Evolutionary conservation across 2,888 invertebrate species (phyloP).

Genomic region (Ennomos fuscantarius): DNA sequence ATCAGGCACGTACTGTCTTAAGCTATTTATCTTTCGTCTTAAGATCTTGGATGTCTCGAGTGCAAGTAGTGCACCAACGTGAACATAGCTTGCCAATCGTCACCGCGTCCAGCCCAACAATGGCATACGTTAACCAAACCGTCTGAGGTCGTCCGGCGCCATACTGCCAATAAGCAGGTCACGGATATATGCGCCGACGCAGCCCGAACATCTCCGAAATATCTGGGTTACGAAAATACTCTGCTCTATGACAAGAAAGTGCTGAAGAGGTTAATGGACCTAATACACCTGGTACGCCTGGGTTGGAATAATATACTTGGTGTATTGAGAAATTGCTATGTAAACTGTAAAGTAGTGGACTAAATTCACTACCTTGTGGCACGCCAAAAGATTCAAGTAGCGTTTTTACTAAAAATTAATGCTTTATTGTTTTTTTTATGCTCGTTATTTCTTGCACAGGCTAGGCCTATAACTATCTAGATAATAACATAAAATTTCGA

Average conservation of each 20-base stretch:
- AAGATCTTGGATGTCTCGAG: not conserved
- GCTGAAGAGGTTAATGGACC: slow-evolving; percentile 13
- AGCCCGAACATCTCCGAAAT: slow-evolving; percentile 37
- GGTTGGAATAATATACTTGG: slow-evolving; percentile 14
- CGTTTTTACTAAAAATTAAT: too few relatives aligned
- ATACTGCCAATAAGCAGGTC: slow-evolving; percentile 66
- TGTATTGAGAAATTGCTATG: not conserved
- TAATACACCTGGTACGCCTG: slow-evolving; percentile 7
- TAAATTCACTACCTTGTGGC: slow-evolving; percentile 6
- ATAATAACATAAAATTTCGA: too few relatives aligned
- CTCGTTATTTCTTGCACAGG: too few relatives aligned
- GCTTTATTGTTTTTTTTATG: too few relatives aligned
- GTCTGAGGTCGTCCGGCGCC: slow-evolving; percentile 66
- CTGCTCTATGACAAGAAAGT: slow-evolving; percentile 16
- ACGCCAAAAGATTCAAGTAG: not conserved
- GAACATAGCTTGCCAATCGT: slow-evolving; percentile 9
- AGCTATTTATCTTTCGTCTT: too few relatives aligned
- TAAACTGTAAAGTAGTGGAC: slow-evolving; percentile 1
- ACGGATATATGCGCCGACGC: slow-evolving; percentile 68
- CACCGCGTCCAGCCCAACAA: slow-evolving; percentile 28
- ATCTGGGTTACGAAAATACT: slow-evolving; percentile 31
- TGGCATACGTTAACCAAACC: slow-evolving; percentile 51
- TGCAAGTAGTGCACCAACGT: slow-evolving; percentile 1
- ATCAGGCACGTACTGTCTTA: too few relatives aligned
- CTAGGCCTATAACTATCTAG: too few relatives aligned